Base-by-base conservation (phyloP, 1,140 invertebrate genomes). In the Lutraria rhynchaena region DNA sequence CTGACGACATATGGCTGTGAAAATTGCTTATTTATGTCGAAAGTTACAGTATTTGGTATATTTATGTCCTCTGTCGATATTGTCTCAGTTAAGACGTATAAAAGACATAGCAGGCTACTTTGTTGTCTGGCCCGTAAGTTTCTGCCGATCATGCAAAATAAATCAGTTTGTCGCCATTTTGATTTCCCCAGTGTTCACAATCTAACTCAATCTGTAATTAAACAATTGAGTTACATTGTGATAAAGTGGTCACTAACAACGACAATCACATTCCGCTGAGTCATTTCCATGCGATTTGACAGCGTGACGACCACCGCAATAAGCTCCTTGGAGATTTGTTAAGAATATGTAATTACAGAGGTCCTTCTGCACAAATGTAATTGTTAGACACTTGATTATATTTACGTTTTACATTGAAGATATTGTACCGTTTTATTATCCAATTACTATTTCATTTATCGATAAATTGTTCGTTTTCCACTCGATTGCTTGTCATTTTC, bases 401-500 rank as follows among this genome's bases (percentile, higher is more conserved):
- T 77, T 77, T 77, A 77, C 74, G 44, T 77, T 65, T 51, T 77
- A 17, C 15, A 63, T 77, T 77, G 31, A 77, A 49, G 29, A 37
- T 53, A 53, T 77, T 77, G 53, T 77, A 55, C 35, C 44, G 35
- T 77, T 65, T 53, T 55, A 77, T 77, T 53, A 77, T 65, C 55
- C 74, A 61, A 77, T 77, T 77, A 77, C 51, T 17, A 46, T 51
- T 27, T 49, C 60, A 63, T 77, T 77, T 77, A 77, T 63, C 60
- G 61, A 15, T 33, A 63, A 77, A 77, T 77, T 77, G 74, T 77
- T 37, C 51, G 61, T 77, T 77, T 77, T 77, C 74, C 41, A 65
- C 74, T 63, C 60, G 44, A 77, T 70, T 67, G 63, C 3, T 22
- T 33, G 5, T n/a, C 63, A 46, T 31, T 65, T 35, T n/a, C 31